Base-by-base conservation (phyloP, 2,113 vertebrate species). In the Urocolius indicus region DNA sequence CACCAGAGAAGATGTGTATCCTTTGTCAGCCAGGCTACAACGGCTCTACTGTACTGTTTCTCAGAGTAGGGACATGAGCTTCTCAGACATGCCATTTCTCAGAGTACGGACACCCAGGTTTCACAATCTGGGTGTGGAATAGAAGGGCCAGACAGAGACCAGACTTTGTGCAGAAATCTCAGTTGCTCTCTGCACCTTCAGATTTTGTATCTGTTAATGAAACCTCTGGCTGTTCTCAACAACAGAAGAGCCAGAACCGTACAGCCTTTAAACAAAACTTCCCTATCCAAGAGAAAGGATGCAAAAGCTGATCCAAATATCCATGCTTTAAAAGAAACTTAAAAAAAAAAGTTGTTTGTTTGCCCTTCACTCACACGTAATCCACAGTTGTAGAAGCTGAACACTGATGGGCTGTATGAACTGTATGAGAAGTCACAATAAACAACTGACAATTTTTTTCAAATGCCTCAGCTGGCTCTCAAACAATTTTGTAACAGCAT, bases 381-480 rank as follows among this genome's bases (percentile, higher is more conserved):
- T 30, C 27, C 4, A 11, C 54, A 32, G 2, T 29, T 91, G 26
- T 15, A 79, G 87, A 84, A 90, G 45, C 5, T 34, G 38, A 87
- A 65, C 61, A 15, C 34, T 34, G 72, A 46, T 18, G 22, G 6
- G 15, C 24, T 82, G 7, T 34, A 52, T 16, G 6, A 95, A 54
- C 32, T 12, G 16, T 23, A 91, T 72, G 29, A 94, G 57, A 91
- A 71, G 34, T 43, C 12, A 0, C 57, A 93, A 67, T 16, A 34
- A 87, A 72, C 76, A 95, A 66, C 46, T 89, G 66, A 36, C n/a
- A 58, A 18, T 67, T 81, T 91, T 91, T 95, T 87, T 75, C 77
- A 81, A 91, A 81, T 34, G 17, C 6, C 77, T 86, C 80, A 74
- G 30, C 66, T 84, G 48, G 2, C 18, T 82, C 38, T 87, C 65